Percentiles rank a stretch among this genome's conserved stretches.
phyloP scores from a whole-genome alignment of 1,140 invertebrate genomes.

The Psilanteris sp. region DNA sequence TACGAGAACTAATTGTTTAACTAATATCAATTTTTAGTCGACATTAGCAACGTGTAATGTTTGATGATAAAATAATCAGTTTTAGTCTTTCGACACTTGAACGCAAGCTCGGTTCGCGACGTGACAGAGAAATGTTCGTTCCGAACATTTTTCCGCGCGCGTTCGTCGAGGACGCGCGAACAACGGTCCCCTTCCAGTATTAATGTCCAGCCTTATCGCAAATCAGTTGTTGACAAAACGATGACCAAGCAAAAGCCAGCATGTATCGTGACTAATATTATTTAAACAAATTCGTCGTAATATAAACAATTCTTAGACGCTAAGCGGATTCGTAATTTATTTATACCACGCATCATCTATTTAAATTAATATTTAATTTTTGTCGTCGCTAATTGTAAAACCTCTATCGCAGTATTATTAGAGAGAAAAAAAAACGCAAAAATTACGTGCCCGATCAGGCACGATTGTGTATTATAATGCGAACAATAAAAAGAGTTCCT shows the following conservation, averaged over 20 bases:
- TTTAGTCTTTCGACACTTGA: slow-evolving; percentile 8
- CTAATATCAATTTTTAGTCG: slow-evolving; percentile 16
- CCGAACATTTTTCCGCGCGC: slow-evolving; percentile 1
- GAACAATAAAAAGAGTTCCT: slow-evolving; percentile 79
- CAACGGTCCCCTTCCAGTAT: slow-evolving; percentile 1
- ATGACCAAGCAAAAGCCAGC: slow-evolving; percentile 3
- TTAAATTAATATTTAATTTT: slow-evolving; percentile 76
- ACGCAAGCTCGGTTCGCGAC: too few relatives aligned
- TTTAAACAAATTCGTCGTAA: slow-evolving; percentile 45
- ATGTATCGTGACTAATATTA: slow-evolving; percentile 25
- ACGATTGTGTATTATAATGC: slow-evolving; percentile 71
- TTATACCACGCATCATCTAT: slow-evolving; percentile 71
- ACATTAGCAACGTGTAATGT: slow-evolving; percentile 15
- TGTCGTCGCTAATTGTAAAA: slow-evolving; percentile 72
- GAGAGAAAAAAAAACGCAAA: slow-evolving; percentile 65
- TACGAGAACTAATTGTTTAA: slow-evolving; percentile 32
- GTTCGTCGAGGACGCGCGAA: background rate
- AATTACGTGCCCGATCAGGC: slow-evolving; percentile 58
- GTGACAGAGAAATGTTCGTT: too few relatives aligned
- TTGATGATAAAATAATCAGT: slow-evolving; percentile 1
- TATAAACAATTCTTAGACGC: slow-evolving; percentile 38
- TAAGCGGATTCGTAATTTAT: slow-evolving; percentile 75
- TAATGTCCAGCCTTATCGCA: background rate
- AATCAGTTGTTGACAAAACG: slow-evolving; percentile 11
- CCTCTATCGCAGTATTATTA: slow-evolving; percentile 79